Conservation (phyloP, 2,888 invertebrate species). For the Xylota segnis region DNA sequence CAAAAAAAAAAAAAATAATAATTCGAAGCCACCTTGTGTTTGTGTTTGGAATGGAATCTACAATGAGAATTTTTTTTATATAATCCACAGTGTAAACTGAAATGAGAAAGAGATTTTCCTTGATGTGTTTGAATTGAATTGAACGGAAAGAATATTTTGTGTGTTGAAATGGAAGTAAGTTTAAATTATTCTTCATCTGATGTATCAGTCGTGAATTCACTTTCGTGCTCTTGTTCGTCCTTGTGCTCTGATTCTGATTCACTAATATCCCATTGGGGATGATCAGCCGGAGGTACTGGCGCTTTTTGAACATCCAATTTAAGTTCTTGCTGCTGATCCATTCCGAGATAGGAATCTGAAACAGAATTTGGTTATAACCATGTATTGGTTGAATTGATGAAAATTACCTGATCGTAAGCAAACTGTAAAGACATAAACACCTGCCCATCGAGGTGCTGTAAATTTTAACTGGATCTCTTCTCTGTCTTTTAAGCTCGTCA, state of each 20-base stretch:
- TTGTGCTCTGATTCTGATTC: constrained; percentile 93
- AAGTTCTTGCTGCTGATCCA: constrained; percentile 97
- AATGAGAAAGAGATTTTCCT: constrained; percentile 73
- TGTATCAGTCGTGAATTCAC: constrained; percentile 88
- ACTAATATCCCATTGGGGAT: constrained; percentile 99
- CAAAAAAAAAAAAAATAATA: constrained; percentile 38
- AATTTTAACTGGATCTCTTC: constrained; percentile 98
- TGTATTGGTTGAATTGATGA: not conserved
- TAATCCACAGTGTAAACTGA: constrained; percentile 77
- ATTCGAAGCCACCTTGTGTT: constrained; percentile 49
- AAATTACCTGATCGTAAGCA: constrained; percentile 92
- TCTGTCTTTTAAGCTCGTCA: constrained; percentile 94
- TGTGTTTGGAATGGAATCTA: constrained; percentile 74
- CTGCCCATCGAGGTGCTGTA: constrained; percentile 97
- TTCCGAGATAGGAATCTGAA: constrained; percentile 97
- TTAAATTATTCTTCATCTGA: constrained; percentile 85
- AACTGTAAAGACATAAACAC: constrained; percentile 96
- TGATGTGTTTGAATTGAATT: constrained; percentile 81
- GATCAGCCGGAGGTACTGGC: constrained; percentile 94
- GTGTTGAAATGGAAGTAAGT: constrained; percentile 65
- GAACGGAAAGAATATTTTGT: constrained; percentile 64
- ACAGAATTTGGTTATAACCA: too few relatives aligned
- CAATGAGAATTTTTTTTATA: constrained; percentile 71
- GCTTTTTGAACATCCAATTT: constrained; percentile 99
- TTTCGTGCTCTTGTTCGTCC: constrained; percentile 87